A percentile compares a stretch with the other conserved stretches of the same genome.
Conservation (phyloP, 1,140 invertebrate species). For the Ooceraea biroi region DNA sequence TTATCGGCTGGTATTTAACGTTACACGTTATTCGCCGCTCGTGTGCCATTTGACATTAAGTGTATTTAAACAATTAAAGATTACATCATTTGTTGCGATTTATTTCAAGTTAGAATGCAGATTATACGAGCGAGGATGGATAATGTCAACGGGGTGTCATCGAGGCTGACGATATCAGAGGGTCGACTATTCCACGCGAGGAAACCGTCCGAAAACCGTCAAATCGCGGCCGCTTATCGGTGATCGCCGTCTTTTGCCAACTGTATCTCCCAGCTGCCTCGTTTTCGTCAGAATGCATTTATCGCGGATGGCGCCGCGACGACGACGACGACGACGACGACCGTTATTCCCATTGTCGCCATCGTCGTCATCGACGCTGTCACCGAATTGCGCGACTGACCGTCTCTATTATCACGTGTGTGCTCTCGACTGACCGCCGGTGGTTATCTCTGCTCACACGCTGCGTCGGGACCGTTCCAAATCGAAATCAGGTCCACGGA, state of each 20-base stretch:
- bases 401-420: constrained; percentile 45
- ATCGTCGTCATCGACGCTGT: constrained; percentile 58
- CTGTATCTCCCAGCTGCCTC: constrained; percentile 15
- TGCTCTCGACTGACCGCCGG: constrained; percentile 9
- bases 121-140: not conserved
- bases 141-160: not conserved
- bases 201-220: constrained; percentile 9
- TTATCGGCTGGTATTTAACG: no score
- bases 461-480: constrained; percentile 37
- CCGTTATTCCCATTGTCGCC: constrained; percentile 65
- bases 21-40: no score
- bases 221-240: constrained; percentile 39
- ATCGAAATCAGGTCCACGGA: constrained; percentile 44
- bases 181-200: not conserved
- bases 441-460: constrained; percentile 41
- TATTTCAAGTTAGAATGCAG: not conserved
- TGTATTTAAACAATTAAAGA: not conserved
- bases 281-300: constrained; percentile 39
- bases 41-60: no score
- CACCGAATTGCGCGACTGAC: constrained; percentile 64
- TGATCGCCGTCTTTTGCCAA: constrained; percentile 17
- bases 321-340: constrained; percentile 50
- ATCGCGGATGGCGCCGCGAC: constrained; percentile 37
- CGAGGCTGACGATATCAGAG: not conserved
- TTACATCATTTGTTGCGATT: not conserved